Base-by-base conservation (phyloP, 2,113 vertebrate species). In the Zosterops hypoxanthus region DNA sequence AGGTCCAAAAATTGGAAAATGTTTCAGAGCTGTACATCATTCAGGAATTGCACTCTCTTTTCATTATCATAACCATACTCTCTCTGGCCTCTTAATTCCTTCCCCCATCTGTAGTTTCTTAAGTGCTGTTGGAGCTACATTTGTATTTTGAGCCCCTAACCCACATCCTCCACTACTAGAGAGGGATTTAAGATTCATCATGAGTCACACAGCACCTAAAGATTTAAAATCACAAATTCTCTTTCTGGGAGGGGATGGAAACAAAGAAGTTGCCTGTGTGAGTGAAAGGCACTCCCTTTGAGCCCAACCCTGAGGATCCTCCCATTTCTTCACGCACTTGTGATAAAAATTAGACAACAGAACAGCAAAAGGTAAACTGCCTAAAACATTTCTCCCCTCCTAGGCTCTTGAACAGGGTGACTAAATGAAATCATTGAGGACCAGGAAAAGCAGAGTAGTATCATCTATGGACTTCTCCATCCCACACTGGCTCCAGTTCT, bases 81-180 rank as follows among this genome's bases (percentile, higher is more conserved):
- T 83, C 55, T 80, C 64, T 63, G 64, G 82, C 76, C 26, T 96
- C 47, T 81, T 73, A 83, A 66, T 94, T 88, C 44, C n/a, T 90
- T 33, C 34, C 22, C 59, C 59, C 59, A 55, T 92, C 82, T 94
- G 94, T 39, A 93, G 71, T 86, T 96, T 92, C 66, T 73, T 78
- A 88, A 93, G 52, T 90, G 72, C 60, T 94, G 52, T 31, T 88
- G 76, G 68, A 90, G 52, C 68, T 81, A 44, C 68, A 64, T 75
- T 93, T 63, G 64, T 94, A 61, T 92, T 96, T 88, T 63, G 79
- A 92, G 90, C 88, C 83, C 59, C 69, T 84, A 95, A 92, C 86
- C 88, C 96, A 96, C 92, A 97, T 97, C 91, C 95, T 95, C 80
- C 52, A 64, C 72, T 75, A 21, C 47, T 28, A 81, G 77, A 59